Evolutionary conservation across 2,113 vertebrate genomes (phyloP).

Genomic region (Paracyprichromis sp.): DNA sequence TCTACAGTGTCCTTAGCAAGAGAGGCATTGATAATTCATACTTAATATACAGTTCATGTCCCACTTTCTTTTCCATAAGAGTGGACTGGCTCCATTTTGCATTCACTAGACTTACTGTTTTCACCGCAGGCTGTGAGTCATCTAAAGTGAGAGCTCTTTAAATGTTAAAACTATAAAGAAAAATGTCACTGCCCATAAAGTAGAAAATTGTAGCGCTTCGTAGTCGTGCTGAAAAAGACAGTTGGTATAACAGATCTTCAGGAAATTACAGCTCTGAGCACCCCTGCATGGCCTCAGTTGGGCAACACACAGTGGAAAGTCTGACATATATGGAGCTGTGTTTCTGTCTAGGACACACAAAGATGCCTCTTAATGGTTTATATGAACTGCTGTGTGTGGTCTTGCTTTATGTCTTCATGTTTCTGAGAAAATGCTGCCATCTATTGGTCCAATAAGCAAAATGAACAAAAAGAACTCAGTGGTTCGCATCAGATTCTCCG

Average conservation of each 20-base stretch:
- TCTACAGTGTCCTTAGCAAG: not conserved
- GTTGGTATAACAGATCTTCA: not conserved
- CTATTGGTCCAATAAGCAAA: constrained; percentile 29
- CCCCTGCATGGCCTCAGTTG: not conserved
- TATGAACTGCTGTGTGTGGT: not conserved
- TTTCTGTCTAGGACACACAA: not conserved
- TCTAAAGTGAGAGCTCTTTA: constrained; percentile 1
- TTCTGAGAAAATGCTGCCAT: constrained; percentile 42
- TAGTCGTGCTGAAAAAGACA: not conserved
- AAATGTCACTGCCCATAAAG: constrained; percentile 1
- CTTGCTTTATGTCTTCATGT: not conserved
- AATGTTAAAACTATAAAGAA: constrained; percentile 39
- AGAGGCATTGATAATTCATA: not conserved
- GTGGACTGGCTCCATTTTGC: not conserved
- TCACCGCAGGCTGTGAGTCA: constrained; percentile 14
- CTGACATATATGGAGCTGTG: not conserved
- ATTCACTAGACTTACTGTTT: not conserved
- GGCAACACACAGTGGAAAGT: not conserved
- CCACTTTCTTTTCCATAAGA: not conserved
- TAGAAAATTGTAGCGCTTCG: not conserved
- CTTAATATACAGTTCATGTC: not conserved
- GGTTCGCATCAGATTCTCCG: not conserved
- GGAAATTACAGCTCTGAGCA: not conserved
- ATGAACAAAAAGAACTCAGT: not conserved
- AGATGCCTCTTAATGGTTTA: not conserved